phyloP scores from a whole-genome alignment of 2,113 vertebrate genomes.

The Clarias macrocephalus region DNA sequence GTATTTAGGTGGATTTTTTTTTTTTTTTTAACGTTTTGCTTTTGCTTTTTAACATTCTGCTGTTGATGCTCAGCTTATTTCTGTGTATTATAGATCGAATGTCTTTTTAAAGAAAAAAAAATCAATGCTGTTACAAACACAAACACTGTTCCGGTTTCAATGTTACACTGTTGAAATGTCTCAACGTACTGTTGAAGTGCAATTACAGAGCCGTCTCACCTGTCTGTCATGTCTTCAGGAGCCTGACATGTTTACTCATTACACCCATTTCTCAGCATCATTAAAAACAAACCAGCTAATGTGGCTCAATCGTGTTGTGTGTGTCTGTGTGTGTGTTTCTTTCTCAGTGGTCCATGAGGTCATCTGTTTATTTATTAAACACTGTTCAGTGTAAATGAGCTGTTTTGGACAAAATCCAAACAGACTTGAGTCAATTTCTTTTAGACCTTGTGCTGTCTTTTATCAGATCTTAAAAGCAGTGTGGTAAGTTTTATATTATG shows the following conservation, averaged over 20 bases:
- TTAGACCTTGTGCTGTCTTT: not conserved
- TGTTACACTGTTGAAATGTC: slow-evolving; percentile 68
- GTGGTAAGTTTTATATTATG: too few relatives aligned
- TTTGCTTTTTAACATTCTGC: slow-evolving; percentile 54
- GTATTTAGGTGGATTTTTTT: not conserved
- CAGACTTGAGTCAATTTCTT: not conserved
- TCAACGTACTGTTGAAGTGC: slow-evolving; percentile 60
- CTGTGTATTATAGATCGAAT: slow-evolving; percentile 49
- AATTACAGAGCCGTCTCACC: slow-evolving; percentile 49
- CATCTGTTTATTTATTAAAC: too few relatives aligned
- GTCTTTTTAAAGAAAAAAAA: slow-evolving; percentile 63
- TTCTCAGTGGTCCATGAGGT: too few relatives aligned
- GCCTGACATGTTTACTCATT: slow-evolving; percentile 25
- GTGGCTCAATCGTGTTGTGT: not conserved
- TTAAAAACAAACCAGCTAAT: slow-evolving; percentile 40
- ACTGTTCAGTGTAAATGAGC: not conserved
- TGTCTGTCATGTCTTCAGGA: not conserved
- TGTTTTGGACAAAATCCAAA: not conserved
- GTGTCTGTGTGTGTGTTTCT: too few relatives aligned
- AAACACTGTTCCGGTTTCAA: slow-evolving; percentile 61
- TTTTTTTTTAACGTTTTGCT: slow-evolving; percentile 11
- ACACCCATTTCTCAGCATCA: slow-evolving; percentile 35
- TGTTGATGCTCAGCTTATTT: slow-evolving; percentile 52
- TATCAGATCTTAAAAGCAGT: not conserved
- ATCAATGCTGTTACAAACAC: slow-evolving; percentile 58